These are phyloP conservation scores for Thunnus maccoyii DNA, from an alignment of 2,113 vertebrate species.

Conservation along the genomic window DNA sequence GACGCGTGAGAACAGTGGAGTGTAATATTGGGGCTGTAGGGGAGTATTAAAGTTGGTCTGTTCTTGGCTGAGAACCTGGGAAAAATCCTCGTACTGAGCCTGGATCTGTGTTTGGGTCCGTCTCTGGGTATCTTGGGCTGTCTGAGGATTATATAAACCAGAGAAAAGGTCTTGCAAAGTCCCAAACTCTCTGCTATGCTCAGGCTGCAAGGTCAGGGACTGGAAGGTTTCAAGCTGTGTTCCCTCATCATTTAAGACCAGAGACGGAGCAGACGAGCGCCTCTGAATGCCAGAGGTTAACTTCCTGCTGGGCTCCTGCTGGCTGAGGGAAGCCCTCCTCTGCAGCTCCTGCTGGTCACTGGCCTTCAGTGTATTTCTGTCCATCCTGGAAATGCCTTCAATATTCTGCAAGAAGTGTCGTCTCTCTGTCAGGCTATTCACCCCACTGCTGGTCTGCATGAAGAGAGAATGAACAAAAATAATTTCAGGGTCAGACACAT, in stretches of 20 bases:
- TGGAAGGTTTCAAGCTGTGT: conserved; percentile 19
- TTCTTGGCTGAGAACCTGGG: neutral
- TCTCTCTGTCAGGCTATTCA: neutral
- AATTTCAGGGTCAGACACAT: no score
- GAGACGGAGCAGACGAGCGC: conserved; percentile 25
- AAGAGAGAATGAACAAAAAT: neutral
- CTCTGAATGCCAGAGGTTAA: conserved; percentile 31
- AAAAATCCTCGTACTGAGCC: neutral
- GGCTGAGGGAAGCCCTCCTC: conserved; percentile 12
- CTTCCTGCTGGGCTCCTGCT: conserved; percentile 33
- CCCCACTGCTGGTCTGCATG: conserved; percentile 36
- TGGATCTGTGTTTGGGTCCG: neutral
- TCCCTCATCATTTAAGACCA: neutral
- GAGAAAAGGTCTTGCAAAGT: conserved; percentile 4
- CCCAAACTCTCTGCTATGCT: neutral
- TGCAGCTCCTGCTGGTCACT: conserved; percentile 21
- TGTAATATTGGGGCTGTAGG: neutral
- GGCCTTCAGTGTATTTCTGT: conserved; percentile 62
- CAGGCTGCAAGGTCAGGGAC: neutral
- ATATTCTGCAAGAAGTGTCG: conserved; percentile 69
- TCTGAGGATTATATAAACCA: conserved; percentile 2
- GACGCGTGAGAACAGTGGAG: neutral
- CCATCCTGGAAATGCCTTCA: conserved; percentile 54
- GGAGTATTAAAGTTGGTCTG: neutral
- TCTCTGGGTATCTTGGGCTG: neutral